A percentile compares a stretch with the other conserved stretches of the same genome.
Evolutionary conservation across 2,888 invertebrate genomes (phyloP).

Genomic region (Athalia cordata): DNA sequence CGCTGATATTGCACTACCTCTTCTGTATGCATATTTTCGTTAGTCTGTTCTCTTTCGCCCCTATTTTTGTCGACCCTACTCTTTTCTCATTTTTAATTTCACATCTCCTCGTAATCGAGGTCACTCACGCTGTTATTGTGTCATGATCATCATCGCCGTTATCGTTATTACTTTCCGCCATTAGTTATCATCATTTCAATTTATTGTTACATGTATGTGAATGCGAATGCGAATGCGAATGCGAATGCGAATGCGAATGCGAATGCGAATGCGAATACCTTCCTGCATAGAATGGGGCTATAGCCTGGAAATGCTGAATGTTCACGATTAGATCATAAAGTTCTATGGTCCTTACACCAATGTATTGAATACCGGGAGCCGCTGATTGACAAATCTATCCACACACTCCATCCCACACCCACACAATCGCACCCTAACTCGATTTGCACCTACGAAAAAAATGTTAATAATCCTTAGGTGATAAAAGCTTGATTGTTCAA

Average conservation of each 20-base stretch:
- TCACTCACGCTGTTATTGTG: background rate
- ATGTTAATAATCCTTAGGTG: too few relatives aligned
- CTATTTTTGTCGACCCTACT: background rate
- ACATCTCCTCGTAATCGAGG: background rate
- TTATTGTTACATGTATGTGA: background rate
- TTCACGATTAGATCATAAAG: conserved; percentile 49
- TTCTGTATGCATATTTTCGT: background rate
- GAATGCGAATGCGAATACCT: conserved; percentile 45
- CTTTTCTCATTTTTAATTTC: background rate
- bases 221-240: conserved; percentile 47
- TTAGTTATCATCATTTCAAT: background rate
- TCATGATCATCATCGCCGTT: background rate
- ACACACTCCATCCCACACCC: too few relatives aligned
- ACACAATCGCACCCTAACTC: too few relatives aligned
- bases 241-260: conserved; percentile 48
- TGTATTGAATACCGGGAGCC: too few relatives aligned
- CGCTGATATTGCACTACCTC: background rate
- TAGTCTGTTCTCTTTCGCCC: background rate
- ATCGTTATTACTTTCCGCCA: background rate
- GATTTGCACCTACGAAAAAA: too few relatives aligned
- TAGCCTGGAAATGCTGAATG: conserved; percentile 62
- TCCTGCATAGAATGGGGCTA: conserved; percentile 46
- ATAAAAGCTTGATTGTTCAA: too few relatives aligned
- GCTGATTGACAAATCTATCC: too few relatives aligned
- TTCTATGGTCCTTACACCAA: too few relatives aligned